Conservation (phyloP, 2,888 invertebrate genomes). For the Glaucopsyche alexis region DNA sequence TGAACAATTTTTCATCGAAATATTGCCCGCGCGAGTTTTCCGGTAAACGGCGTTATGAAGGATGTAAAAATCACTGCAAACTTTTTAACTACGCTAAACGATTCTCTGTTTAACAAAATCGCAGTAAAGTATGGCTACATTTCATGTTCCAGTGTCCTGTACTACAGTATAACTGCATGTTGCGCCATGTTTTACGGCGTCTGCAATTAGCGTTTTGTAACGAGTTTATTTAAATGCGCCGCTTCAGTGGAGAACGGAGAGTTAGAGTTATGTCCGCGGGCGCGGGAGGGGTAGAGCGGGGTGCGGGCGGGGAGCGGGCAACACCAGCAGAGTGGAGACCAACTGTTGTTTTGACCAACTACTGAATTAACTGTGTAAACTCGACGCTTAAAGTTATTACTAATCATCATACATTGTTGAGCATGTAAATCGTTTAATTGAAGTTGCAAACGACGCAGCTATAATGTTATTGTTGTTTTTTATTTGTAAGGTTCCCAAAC, state of each 20-base stretch:
- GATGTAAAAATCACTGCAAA: too few relatives aligned
- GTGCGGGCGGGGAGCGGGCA: too few relatives aligned
- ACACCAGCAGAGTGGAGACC: not conserved
- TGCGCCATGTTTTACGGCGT: not conserved
- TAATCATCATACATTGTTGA: not conserved
- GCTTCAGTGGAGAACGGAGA: not conserved
- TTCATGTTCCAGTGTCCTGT: not conserved
- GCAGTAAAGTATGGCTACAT: conserved; percentile 13
- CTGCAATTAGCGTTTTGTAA: conserved; percentile 19
- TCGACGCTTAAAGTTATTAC: not conserved
- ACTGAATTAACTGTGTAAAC: not conserved
- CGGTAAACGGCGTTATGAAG: too few relatives aligned
- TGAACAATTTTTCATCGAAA: too few relatives aligned
- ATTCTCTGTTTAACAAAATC: not conserved
- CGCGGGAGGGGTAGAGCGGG: too few relatives aligned
- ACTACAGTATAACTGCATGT: too few relatives aligned
- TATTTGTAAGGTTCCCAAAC: too few relatives aligned
- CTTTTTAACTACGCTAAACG: too few relatives aligned
- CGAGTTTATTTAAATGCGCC: conserved; percentile 17
- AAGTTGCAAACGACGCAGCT: not conserved
- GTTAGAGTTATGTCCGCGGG: not conserved
- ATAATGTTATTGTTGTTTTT: too few relatives aligned
- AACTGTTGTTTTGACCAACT: not conserved
- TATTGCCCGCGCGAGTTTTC: too few relatives aligned
- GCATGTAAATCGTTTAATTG: not conserved